Conservation (phyloP, 2,113 vertebrate species). For the Coryphaenoides rupestris region DNA sequence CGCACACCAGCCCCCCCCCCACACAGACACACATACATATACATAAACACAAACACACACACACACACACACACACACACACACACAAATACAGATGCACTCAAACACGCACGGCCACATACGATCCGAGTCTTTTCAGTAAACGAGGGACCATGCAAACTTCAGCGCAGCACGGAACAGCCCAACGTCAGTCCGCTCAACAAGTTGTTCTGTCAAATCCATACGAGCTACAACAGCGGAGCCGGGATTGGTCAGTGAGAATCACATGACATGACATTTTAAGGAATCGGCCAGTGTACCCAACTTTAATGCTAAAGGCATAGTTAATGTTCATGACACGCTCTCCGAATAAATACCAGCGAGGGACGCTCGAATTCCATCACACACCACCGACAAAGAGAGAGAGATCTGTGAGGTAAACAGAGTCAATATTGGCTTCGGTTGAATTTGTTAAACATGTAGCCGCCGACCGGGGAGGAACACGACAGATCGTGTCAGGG, state of each 20-base stretch:
- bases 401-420: too few species aligned
- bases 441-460: too few species aligned
- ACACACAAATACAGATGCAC: not conserved
- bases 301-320: too few species aligned
- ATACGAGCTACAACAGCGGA: not conserved
- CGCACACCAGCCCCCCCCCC: not conserved
- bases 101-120: not conserved
- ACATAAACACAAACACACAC: not conserved
- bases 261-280: not conserved
- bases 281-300: not conserved
- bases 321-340: too few species aligned
- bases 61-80: conserved; percentile 7
- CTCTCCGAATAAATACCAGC: too few species aligned
- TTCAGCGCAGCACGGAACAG: not conserved
- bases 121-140: not conserved
- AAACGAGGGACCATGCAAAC: not conserved
- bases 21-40: not conserved
- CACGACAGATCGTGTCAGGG: too few species aligned
- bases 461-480: too few species aligned
- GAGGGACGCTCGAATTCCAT: too few species aligned
- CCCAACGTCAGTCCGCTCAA: conserved; percentile 36
- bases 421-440: too few species aligned
- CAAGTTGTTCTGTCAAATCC: conserved; percentile 41
- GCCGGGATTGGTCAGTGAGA: not conserved
- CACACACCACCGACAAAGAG: too few species aligned